Conservation (phyloP, 1,140 invertebrate genomes). For the Pissodes strobi region DNA sequence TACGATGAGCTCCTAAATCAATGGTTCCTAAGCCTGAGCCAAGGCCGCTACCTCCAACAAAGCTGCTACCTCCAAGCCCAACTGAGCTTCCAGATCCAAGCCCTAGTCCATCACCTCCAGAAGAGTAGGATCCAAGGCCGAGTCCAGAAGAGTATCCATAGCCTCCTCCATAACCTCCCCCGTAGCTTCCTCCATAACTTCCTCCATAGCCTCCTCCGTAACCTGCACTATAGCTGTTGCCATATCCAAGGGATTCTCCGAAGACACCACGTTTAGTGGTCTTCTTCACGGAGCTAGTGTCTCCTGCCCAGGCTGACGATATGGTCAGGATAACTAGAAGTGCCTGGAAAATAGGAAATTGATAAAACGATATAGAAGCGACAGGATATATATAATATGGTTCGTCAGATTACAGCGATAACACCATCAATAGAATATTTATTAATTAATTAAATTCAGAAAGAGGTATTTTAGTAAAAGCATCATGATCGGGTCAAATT, state of each 20-base stretch:
- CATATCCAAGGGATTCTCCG: conserved; percentile 42
- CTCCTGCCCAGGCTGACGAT: conserved; percentile 38
- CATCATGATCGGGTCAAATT: no score
- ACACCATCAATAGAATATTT: no score
- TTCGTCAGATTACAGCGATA: no score
- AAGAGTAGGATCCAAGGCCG: conserved; percentile 1
- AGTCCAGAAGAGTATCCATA: not conserved
- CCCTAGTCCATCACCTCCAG: conserved; percentile 9
- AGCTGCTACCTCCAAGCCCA: conserved; percentile 18
- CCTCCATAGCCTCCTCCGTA: conserved; percentile 9
- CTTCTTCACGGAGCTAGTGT: conserved; percentile 34
- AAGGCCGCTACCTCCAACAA: conserved; percentile 1
- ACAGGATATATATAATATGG: no score
- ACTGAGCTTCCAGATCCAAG: not conserved
- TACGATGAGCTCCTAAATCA: conserved; percentile 41
- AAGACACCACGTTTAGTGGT: conserved; percentile 47
- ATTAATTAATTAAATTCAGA: no score
- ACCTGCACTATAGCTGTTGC: no score
- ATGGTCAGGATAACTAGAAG: conserved; percentile 35
- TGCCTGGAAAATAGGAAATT: no score
- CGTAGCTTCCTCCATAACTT: conserved; percentile 15
- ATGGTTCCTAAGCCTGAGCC: conserved; percentile 18
- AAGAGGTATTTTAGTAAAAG: no score
- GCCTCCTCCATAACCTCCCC: no score
- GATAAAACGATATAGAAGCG: no score